These are phyloP conservation scores for Andrena bucephala DNA, from an alignment of 2,888 invertebrate genomes.

Conservation along the genomic window DNA sequence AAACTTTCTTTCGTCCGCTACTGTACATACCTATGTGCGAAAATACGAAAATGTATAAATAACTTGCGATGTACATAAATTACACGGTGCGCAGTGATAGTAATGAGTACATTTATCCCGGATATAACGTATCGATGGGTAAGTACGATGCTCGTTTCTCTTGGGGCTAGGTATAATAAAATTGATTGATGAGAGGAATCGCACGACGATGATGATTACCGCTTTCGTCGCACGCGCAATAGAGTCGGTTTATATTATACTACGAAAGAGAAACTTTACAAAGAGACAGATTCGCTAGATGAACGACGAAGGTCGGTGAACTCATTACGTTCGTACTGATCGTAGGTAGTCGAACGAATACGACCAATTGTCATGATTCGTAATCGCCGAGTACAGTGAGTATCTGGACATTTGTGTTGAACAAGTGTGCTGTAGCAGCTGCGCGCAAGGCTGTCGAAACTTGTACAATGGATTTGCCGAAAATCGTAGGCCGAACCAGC, in stretches of 20 bases:
- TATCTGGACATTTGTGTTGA: constrained; percentile 23
- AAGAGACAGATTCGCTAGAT: not conserved
- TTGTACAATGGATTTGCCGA: constrained; percentile 33
- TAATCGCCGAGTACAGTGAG: constrained; percentile 38
- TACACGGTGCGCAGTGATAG: too few relatives aligned
- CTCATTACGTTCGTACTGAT: constrained; percentile 36
- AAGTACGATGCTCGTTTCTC: too few relatives aligned
- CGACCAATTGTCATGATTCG: constrained; percentile 44
- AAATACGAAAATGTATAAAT: too few relatives aligned
- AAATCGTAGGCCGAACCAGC: constrained; percentile 16
- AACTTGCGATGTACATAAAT: too few relatives aligned
- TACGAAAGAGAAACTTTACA: not conserved
- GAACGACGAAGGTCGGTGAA: constrained; percentile 45
- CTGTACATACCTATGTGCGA: too few relatives aligned
- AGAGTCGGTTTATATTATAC: not conserved
- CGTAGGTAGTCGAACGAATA: constrained; percentile 34
- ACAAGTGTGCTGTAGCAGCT: constrained; percentile 9
- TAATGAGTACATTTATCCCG: too few relatives aligned
- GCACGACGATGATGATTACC: not conserved
- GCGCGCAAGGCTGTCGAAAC: constrained; percentile 36
- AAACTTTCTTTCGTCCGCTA: too few relatives aligned
- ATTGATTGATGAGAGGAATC: too few relatives aligned
- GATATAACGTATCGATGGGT: too few relatives aligned
- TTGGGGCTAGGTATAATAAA: too few relatives aligned
- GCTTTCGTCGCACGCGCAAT: not conserved